These are phyloP conservation scores for Thomomys bottae DNA, from an alignment of 2,113 vertebrate species.

Conservation along the genomic window DNA sequence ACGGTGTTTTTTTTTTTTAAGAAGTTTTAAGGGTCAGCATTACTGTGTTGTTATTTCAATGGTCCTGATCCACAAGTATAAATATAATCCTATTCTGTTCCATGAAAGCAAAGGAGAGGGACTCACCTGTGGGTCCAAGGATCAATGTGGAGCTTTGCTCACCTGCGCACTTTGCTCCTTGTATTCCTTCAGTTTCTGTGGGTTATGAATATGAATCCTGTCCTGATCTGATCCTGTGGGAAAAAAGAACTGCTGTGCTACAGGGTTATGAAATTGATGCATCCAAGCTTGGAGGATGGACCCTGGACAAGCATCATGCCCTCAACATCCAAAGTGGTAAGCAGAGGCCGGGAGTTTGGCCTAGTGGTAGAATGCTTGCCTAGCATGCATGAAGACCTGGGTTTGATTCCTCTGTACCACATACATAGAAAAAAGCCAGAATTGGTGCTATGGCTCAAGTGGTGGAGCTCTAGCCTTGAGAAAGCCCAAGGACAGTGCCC, in stretches of 20 bases:
- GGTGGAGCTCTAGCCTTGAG: no score
- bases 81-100: not conserved
- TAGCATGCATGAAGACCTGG: no score
- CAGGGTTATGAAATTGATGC: constrained; percentile 96
- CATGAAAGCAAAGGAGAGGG: not conserved
- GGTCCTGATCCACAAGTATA: not conserved
- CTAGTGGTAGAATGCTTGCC: no score
- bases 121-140: not conserved
- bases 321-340: constrained; percentile 97
- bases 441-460: no score
- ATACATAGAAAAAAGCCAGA: no score
- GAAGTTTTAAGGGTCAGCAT: not conserved
- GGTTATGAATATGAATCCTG: constrained; percentile 99
- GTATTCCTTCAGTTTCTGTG: constrained; percentile 90
- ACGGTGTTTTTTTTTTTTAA: not conserved
- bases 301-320: constrained; percentile 95
- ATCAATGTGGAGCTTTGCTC: not conserved
- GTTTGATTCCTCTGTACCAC: no score
- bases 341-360: no score
- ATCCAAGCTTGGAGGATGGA: constrained; percentile 97
- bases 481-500: no score
- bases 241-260: constrained; percentile 96
- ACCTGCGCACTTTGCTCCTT: not conserved
- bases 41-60: not conserved
- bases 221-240: constrained; percentile 97